Conservation (phyloP, 2,888 invertebrate genomes). For the Imbricaverruca yamaguchii region DNA sequence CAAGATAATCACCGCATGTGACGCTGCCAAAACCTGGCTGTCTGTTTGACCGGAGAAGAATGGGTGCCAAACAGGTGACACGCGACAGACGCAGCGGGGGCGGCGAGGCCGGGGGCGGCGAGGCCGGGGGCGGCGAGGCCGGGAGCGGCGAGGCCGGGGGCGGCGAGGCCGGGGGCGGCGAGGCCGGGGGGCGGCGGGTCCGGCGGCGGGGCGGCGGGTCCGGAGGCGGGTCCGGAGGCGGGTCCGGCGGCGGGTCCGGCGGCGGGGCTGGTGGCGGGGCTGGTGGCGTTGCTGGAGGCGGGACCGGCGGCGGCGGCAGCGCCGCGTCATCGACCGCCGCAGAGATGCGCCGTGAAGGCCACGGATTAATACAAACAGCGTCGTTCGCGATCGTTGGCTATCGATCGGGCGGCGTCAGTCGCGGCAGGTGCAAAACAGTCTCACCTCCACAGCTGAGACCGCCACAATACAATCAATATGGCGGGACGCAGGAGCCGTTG, state of each 20-base stretch:
- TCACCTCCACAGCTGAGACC: too few relatives aligned
- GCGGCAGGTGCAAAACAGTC: not conserved
- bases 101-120: not conserved
- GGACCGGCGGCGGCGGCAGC: not conserved
- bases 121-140: not conserved
- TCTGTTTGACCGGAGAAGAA: not conserved
- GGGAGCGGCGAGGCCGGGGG: not conserved
- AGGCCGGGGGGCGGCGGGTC: not conserved
- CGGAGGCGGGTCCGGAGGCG: too few relatives aligned
- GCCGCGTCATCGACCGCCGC: not conserved
- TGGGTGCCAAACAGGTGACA: not conserved
- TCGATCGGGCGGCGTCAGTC: not conserved
- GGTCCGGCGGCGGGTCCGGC: not conserved
- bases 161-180: not conserved
- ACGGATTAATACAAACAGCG: not conserved
- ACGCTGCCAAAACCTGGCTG: not conserved
- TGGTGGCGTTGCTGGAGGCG: too few relatives aligned
- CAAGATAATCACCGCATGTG: slow-evolving; percentile 16
- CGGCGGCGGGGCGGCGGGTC: not conserved
- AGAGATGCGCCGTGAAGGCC: not conserved
- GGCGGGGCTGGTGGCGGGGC: not conserved
- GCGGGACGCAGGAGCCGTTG: not conserved
- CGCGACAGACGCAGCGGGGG: not conserved
- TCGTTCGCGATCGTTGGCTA: not conserved
- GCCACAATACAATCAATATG: slow-evolving; percentile 4